Evolutionary conservation across 2,888 invertebrate species (phyloP), one percentile per base, ranked within the genome.

Genomic region (Platerodrilus igneus): DNA sequence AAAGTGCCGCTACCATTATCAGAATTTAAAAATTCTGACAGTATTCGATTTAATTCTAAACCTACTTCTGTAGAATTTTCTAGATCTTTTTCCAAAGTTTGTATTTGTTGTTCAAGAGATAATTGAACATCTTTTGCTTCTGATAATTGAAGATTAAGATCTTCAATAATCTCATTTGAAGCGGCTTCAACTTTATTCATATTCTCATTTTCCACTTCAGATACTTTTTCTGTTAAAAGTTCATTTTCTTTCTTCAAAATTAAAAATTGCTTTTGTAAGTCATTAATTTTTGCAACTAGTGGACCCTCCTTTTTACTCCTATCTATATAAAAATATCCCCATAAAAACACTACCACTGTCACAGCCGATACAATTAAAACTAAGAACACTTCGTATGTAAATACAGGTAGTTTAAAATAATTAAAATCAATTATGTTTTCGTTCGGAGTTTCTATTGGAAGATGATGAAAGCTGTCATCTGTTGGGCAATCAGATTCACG

Each of bases 1-100:
- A 82, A 64, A 2, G 75, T 77, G 42, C 77, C 74, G 58, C 76
- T 77, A 1, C 81, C 76, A 45, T 79, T 77, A 47, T 86, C 85
- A 39, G 83, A 79, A 41, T 72, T 77, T 32, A 83, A 64, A 50
- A 81, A 72, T 55, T 82, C 81, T 0, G 79, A 71, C 17, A 83
- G 65, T 72, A 83, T 81, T 57, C 74, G 71, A 56, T 83, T 82
- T 30, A 83, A 62, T 64, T 89, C 89, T 48, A 89, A 69, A 25
- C 82, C 83, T 4, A 87, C 85, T 55, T 87, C 85, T 0, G 88
- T 85, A 1, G 87, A 85, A 56, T 79, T 82, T 64, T 89, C 88
- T 23, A 89, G 74, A 58, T 89, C 78, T 73, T 82, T 77, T 70
- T 88, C 77, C 57, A 82, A 58, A 60, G 75, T 74, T 32, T 74